Evolutionary conservation across 1,140 invertebrate species (phyloP).

Genomic region (Popillia japonica): DNA sequence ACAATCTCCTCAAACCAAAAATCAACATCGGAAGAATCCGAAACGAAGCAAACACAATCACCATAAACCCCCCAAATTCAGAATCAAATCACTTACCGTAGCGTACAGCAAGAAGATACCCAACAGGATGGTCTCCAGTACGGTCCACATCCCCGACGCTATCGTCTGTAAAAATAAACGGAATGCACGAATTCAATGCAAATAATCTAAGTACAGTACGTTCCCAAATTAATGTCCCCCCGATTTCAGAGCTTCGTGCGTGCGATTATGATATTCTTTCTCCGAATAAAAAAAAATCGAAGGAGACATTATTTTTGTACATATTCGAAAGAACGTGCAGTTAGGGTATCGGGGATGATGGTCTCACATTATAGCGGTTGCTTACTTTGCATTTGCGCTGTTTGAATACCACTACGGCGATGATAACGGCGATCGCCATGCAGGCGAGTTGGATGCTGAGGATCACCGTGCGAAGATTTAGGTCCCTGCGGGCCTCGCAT

Average conservation of each 20-base stretch:
- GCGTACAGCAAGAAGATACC: constrained; percentile 86
- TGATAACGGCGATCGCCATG: constrained; percentile 74
- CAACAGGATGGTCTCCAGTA: constrained; percentile 85
- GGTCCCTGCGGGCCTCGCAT: constrained; percentile 66
- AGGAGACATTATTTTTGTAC: no score
- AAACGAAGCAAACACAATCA: neutral
- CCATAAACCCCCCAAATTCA: neutral
- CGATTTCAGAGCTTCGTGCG: no score
- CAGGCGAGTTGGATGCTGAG: constrained; percentile 76
- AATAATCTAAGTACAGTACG: no score
- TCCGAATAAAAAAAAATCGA: no score
- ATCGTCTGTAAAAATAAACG: constrained; percentile 70
- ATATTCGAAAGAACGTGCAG: no score
- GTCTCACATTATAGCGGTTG: constrained; percentile 39
- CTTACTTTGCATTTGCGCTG: constrained; percentile 81
- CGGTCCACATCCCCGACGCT: constrained; percentile 86
- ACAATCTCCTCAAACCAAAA: neutral
- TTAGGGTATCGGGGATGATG: no score
- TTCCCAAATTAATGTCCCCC: no score
- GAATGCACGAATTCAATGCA: neutral
- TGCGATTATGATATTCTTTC: no score
- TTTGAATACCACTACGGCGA: constrained; percentile 76
- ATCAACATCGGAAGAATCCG: neutral
- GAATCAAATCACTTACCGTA: constrained; percentile 71
- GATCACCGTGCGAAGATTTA: constrained; percentile 70